phyloP scores from a whole-genome alignment of 2,888 invertebrate genomes.

The Drosophila atripex region DNA sequence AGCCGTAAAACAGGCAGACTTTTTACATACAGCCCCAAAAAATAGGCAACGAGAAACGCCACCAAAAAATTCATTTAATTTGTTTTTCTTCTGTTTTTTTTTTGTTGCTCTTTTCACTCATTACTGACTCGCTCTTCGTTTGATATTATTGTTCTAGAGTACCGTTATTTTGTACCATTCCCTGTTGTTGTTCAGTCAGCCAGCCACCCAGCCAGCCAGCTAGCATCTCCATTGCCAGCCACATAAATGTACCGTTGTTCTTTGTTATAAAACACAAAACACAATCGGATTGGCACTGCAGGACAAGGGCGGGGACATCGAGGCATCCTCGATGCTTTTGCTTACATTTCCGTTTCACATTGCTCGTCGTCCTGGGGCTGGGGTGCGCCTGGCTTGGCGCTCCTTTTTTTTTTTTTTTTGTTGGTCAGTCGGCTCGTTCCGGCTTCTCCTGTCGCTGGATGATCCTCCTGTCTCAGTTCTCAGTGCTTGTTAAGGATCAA shows the following conservation, averaged over 20 bases:
- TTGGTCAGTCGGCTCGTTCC: slow-evolving; percentile 5
- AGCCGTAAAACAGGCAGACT: not conserved
- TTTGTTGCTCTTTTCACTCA: slow-evolving; percentile 5
- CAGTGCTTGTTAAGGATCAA: not conserved
- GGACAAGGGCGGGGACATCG: slow-evolving; percentile 5
- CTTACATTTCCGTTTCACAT: slow-evolving; percentile 42
- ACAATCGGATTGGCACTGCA: slow-evolving; percentile 7
- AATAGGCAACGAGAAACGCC: not conserved
- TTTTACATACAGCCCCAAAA: not conserved
- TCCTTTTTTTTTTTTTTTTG: not conserved
- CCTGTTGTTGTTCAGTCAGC: not conserved
- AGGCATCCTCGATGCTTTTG: slow-evolving; percentile 23
- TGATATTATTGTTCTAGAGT: not conserved
- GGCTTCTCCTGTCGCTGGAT: not conserved
- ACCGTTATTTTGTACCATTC: too few species aligned
- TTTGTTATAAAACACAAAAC: slow-evolving; percentile 45
- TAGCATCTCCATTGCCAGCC: too few species aligned
- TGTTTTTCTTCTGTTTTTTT: slow-evolving; percentile 33
- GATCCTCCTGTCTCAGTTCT: not conserved
- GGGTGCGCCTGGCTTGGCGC: not conserved
- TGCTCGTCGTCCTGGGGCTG: not conserved
- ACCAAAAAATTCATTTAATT: slow-evolving; percentile 36
- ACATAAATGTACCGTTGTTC: not conserved
- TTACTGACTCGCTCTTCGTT: not conserved
- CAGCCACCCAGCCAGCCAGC: too few species aligned